These are phyloP conservation scores for Eulemur mongoz DNA, from an alignment of 2,797 vertebrate species.

Conservation along the genomic window DNA sequence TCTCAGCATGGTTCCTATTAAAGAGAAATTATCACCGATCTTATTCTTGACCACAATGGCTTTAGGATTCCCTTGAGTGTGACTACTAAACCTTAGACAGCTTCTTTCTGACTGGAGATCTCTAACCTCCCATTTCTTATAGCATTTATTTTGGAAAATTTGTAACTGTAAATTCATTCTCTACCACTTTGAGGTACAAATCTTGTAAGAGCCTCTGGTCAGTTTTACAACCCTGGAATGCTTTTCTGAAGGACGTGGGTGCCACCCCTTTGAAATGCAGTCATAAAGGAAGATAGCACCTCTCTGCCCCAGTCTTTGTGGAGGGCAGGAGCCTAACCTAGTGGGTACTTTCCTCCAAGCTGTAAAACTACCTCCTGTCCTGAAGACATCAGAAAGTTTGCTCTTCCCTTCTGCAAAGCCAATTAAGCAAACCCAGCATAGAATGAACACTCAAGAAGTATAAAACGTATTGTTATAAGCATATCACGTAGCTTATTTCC, in stretches of 20 bases:
- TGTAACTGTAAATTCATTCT: not conserved
- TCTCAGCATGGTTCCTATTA: not conserved
- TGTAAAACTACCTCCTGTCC: not conserved
- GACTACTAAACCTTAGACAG: not conserved
- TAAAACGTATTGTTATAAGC: not conserved
- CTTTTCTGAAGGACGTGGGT: not conserved
- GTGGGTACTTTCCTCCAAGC: not conserved
- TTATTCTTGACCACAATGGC: not conserved
- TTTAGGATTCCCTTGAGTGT: not conserved
- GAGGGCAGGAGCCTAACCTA: not conserved
- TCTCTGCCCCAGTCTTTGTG: not conserved
- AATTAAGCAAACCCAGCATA: not conserved
- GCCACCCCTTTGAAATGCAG: not conserved
- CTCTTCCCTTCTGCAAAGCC: not conserved
- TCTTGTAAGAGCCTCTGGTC: not conserved
- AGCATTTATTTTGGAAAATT: not conserved
- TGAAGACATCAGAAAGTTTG: not conserved
- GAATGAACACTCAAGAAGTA: not conserved
- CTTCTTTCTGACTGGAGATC: not conserved
- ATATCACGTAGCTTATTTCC: not conserved
- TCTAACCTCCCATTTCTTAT: not conserved
- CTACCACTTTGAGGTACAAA: not conserved
- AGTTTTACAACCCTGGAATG: not conserved
- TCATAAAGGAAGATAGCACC: not conserved
- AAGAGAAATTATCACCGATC: not conserved